Percentiles rank a stretch among this genome's conserved stretches.
Conservation (phyloP, 1,140 invertebrate genomes). For the Octopus sinensis region DNA sequence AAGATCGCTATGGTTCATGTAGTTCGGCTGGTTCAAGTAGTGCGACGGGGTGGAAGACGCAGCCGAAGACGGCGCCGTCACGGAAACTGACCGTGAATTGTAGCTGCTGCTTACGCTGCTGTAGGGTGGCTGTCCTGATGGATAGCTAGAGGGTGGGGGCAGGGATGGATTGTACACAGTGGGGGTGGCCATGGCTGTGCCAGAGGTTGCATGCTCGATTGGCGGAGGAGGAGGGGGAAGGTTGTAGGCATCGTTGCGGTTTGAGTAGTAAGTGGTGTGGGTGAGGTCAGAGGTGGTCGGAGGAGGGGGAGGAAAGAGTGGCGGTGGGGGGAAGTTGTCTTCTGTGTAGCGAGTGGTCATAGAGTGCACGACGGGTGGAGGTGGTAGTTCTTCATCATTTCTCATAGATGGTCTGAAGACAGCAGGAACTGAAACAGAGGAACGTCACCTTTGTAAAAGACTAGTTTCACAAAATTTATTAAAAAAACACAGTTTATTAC, state of each 20-base stretch:
- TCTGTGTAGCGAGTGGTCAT: neutral
- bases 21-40: neutral
- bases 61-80: neutral
- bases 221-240: neutral
- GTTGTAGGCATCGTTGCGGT: conserved; percentile 6
- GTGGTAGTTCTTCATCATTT: neutral
- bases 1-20: neutral
- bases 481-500: too few species aligned
- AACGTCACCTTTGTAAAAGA: too few species aligned
- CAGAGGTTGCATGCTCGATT: neutral
- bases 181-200: neutral
- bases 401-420: neutral
- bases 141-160: too few species aligned
- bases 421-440: conserved; percentile 4
- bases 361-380: neutral
- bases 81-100: neutral
- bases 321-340: conserved; percentile 3
- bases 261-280: neutral
- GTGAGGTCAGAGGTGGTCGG: neutral
- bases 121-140: too few species aligned
- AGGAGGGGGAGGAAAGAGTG: neutral
- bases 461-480: too few species aligned
- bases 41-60: neutral
- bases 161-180: too few species aligned
- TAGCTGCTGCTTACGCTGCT: too few species aligned